Evolutionary conservation across 2,888 invertebrate species (phyloP).

Genomic region (Euzophera pinguis): DNA sequence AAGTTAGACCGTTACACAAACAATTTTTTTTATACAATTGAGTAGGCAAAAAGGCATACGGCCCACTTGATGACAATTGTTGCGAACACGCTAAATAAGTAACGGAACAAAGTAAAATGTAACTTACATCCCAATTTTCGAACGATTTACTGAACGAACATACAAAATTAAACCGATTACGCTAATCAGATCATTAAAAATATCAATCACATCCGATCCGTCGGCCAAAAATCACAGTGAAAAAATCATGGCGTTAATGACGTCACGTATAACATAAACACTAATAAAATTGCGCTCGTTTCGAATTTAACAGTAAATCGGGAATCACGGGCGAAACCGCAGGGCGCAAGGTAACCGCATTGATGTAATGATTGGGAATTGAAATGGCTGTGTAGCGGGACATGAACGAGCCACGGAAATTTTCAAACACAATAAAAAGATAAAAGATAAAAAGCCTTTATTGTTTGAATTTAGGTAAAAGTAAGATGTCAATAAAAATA

Average conservation of each 20-base stretch:
- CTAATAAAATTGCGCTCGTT: slow-evolving; percentile 7
- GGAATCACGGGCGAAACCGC: background rate
- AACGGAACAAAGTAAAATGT: too few species aligned
- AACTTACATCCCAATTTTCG: too few species aligned
- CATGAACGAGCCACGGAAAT: background rate
- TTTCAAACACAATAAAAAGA: too few species aligned
- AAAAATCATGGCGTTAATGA: slow-evolving; percentile 6
- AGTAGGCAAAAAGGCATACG: too few species aligned
- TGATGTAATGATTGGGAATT: background rate
- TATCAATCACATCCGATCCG: too few species aligned
- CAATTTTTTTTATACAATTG: too few species aligned
- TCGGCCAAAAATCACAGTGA: background rate
- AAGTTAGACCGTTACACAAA: too few species aligned
- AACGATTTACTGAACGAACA: too few species aligned
- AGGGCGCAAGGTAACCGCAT: slow-evolving; percentile 3
- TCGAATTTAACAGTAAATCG: slow-evolving; percentile 10
- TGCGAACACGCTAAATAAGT: too few species aligned
- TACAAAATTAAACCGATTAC: background rate
- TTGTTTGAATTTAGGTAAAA: too few species aligned
- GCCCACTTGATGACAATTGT: too few species aligned
- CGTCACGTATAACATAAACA: slow-evolving; percentile 10
- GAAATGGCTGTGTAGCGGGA: slow-evolving; percentile 6
- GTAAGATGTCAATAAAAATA: too few species aligned
- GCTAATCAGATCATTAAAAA: background rate
- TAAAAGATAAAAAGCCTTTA: background rate